Evolutionary conservation across 1,140 invertebrate genomes (phyloP), one percentile per base, ranked within the genome.

Genomic region (Euwallacea similis): DNA sequence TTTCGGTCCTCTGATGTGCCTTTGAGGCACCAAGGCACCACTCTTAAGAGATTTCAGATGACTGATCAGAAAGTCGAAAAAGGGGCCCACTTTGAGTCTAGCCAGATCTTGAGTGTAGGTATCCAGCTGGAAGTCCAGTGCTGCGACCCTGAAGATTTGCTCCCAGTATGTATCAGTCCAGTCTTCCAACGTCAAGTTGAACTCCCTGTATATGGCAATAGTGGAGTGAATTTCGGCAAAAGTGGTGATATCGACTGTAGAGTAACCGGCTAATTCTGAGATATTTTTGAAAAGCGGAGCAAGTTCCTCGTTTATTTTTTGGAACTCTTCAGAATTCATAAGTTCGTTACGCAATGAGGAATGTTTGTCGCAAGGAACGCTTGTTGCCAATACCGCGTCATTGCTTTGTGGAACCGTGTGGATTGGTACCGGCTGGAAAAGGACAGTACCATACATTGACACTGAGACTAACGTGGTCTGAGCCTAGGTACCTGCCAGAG

Each of bases 151-250:
- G 60, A 79, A 81, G 69, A 88, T 72, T 42, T 82, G 74, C 4
- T 82, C 83, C 69, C 81, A 87, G 3, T 86, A 81, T 53, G 76
- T 74, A 65, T 86, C 81, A 0, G 90, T 90, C 91, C 91, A 94
- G 8, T 85, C 82, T 0, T 91, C 91, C 53, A 93, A 80, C 10
- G 87, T 86, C 66, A 87, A 87, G 74, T 92, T 92, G 74, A 91
- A 88, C 15, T 88, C 75, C 66, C 79, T 83, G 80, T 93, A 90
- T 73, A 93, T 91, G 54, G 82, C 85, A 15, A 93, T 80, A 16
- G 81, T 85, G 75, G 88, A 87, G 77, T 89, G 91, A 13, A 93
- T 79, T 68, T 86, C 86, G 68, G 86, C 82, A 0, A 88, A 78
- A 54, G 80, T 78, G 69, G 82, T 78, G 33, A 89, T 77, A 16